phyloP scores from a whole-genome alignment of 2,797 vertebrate genomes.

The Percopsis omiscomaycus region DNA sequence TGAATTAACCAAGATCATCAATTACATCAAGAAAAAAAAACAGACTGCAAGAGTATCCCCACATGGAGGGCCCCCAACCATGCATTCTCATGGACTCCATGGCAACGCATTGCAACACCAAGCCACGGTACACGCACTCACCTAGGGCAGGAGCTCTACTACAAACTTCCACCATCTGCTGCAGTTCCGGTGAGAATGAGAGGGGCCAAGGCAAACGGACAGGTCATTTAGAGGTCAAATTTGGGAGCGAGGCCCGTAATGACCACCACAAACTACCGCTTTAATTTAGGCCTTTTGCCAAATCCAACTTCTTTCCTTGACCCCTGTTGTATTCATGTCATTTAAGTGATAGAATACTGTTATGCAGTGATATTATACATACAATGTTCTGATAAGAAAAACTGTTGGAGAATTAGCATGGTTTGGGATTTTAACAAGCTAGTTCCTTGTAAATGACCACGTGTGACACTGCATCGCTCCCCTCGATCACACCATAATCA shows the following conservation, averaged over 20 bases:
- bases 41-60: slow-evolving; percentile 64
- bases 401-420: background rate
- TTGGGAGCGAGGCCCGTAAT: slow-evolving; percentile 34
- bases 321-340: background rate
- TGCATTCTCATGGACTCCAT: slow-evolving; percentile 65
- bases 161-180: slow-evolving; percentile 85
- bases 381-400: background rate
- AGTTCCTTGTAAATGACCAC: background rate
- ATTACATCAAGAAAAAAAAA: slow-evolving; percentile 66
- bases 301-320: slow-evolving; percentile 12
- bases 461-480: slow-evolving; percentile 1
- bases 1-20: slow-evolving; percentile 48
- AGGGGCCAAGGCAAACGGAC: slow-evolving; percentile 75
- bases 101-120: slow-evolving; percentile 65
- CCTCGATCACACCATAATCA: slow-evolving; percentile 7
- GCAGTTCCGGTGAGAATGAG: slow-evolving; percentile 73
- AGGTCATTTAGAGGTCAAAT: slow-evolving; percentile 68
- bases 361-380: background rate
- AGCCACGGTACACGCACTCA: slow-evolving; percentile 74
- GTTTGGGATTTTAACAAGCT: background rate
- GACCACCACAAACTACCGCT: slow-evolving; percentile 3
- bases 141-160: slow-evolving; percentile 77
- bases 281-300: slow-evolving; percentile 3
- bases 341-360: background rate
- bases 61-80: slow-evolving; percentile 58